Conservation (phyloP, 2,888 invertebrate species). For the Lochmaea capreae region DNA sequence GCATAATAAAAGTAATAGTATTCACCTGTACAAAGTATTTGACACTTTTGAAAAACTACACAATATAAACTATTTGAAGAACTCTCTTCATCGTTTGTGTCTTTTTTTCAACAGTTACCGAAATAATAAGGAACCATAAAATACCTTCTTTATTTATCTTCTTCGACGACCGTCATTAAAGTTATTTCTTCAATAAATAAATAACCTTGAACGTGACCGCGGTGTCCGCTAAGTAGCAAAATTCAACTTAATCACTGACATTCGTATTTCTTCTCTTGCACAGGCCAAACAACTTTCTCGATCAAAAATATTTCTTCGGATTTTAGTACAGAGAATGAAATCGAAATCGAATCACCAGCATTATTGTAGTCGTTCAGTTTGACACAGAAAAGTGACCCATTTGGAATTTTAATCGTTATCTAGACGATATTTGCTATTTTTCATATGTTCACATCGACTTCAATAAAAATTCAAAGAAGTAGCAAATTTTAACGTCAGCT, state of each 20-base stretch:
- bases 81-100: no score
- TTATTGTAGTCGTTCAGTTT: not conserved
- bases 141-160: not conserved
- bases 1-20: no score
- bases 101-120: no score
- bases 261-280: constrained; percentile 10
- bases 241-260: constrained; percentile 7
- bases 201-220: constrained; percentile 21
- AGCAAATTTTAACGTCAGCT: no score
- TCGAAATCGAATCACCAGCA: not conserved
- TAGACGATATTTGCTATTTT: not conserved
- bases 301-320: constrained; percentile 6
- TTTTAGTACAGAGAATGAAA: constrained; percentile 11
- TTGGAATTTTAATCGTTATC: not conserved
- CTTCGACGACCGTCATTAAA: not conserved
- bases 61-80: no score
- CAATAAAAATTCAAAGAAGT: no score
- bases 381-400: not conserved
- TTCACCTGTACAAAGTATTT: no score
- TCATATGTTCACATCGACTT: no score
- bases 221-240: constrained; percentile 7
- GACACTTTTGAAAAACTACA: no score
- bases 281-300: constrained; percentile 20
- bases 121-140: not conserved
- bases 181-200: constrained; percentile 8